These are phyloP conservation scores for Dynastes hyllus DNA, from an alignment of 2,888 invertebrate genomes.

Conservation along the genomic window DNA sequence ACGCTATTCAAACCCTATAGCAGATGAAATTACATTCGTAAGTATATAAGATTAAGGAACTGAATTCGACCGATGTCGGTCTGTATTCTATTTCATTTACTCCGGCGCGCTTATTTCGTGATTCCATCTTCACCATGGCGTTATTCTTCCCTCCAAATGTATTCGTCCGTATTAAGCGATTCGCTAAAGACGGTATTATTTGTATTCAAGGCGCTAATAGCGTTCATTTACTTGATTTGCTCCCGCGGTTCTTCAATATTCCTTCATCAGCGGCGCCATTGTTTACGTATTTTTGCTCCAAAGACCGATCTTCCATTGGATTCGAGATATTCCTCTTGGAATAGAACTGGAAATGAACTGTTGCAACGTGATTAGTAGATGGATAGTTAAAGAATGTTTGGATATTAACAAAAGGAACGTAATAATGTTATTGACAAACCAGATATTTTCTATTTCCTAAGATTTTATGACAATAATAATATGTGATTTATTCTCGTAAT, in stretches of 20 bases:
- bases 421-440: neutral
- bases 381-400: no score
- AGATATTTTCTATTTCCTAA: neutral
- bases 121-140: conserved; percentile 15
- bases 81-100: conserved; percentile 31
- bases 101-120: conserved; percentile 22
- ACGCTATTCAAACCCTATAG: neutral
- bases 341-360: neutral
- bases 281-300: conserved; percentile 21
- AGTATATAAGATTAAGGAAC: conserved; percentile 35
- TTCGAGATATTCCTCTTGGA: neutral
- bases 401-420: no score
- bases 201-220: conserved; percentile 34
- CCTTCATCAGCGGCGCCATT: conserved; percentile 24
- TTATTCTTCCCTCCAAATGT: conserved; percentile 24
- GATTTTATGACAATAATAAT: neutral
- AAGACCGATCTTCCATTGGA: neutral
- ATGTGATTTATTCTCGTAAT: no score
- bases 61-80: conserved; percentile 2
- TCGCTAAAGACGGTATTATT: conserved; percentile 35
- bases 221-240: conserved; percentile 37
- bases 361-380: neutral
- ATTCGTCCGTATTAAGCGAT: conserved; percentile 38
- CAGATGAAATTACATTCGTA: conserved; percentile 35
- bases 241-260: conserved; percentile 27